A percentile compares a stretch with the other conserved stretches of the same genome.
Conservation (phyloP, 1,140 invertebrate genomes). For the Drosophila ogumai region DNA sequence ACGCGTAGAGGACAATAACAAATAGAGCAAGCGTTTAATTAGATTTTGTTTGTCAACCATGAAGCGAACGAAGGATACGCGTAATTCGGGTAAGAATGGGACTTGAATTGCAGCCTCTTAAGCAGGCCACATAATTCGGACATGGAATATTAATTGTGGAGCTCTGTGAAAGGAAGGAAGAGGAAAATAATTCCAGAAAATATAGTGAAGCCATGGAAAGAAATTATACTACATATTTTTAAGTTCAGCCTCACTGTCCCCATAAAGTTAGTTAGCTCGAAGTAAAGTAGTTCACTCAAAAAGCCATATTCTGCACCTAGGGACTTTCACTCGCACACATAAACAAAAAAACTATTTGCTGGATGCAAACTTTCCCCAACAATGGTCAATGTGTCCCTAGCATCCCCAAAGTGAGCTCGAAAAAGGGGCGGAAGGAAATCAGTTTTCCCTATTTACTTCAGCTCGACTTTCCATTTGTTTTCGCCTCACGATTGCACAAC, state of each 20-base stretch:
- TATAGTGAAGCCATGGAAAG: too few species aligned
- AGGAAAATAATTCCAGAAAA: not conserved
- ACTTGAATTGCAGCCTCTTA: slow-evolving; percentile 3
- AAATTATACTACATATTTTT: too few species aligned
- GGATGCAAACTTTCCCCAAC: slow-evolving; percentile 46
- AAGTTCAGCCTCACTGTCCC: not conserved
- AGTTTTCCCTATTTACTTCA: slow-evolving; percentile 37
- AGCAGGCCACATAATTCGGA: slow-evolving; percentile 3
- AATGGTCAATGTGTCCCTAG: slow-evolving; percentile 56
- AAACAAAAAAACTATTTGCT: slow-evolving; percentile 25
- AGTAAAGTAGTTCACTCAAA: slow-evolving; percentile 73
- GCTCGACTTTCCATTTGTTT: slow-evolving; percentile 54
- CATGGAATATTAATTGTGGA: slow-evolving; percentile 32
- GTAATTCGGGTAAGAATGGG: not conserved
- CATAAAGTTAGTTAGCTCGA: slow-evolving; percentile 10
- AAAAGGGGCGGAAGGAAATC: slow-evolving; percentile 17
- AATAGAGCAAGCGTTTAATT: slow-evolving; percentile 68
- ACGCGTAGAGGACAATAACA: slow-evolving; percentile 53
- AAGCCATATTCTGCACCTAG: slow-evolving; percentile 54
- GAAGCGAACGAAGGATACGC: not conserved
- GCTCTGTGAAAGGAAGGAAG: too few species aligned
- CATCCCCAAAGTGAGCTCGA: slow-evolving; percentile 3
- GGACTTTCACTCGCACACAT: slow-evolving; percentile 18
- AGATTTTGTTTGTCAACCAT: slow-evolving; percentile 52
- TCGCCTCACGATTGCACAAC: slow-evolving; percentile 43